phyloP scores from a whole-genome alignment of 2,113 vertebrate genomes.

The Colinus virginianus region DNA sequence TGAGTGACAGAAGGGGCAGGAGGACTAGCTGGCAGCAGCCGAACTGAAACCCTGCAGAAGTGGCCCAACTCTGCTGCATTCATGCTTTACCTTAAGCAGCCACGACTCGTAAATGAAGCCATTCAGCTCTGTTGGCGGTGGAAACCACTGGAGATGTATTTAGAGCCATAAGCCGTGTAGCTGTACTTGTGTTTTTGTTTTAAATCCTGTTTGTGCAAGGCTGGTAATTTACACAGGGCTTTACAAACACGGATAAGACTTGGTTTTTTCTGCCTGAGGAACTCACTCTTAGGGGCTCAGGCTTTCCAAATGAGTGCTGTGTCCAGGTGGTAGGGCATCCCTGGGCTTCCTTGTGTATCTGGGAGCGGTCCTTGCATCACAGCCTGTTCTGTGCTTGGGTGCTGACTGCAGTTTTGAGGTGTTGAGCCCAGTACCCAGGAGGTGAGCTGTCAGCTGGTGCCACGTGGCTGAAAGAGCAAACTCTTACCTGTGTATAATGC shows the following conservation, averaged over 20 bases:
- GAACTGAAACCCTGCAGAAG: neutral
- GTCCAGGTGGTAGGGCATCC: neutral
- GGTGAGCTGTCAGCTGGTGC: neutral
- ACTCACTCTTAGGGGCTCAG: neutral
- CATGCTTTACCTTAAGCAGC: neutral
- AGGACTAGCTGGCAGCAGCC: neutral
- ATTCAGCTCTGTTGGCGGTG: neutral
- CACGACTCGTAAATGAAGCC: neutral
- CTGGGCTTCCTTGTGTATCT: neutral
- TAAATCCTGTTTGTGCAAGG: conserved; percentile 27
- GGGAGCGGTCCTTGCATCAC: neutral
- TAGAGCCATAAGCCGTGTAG: neutral
- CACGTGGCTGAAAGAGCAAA: neutral
- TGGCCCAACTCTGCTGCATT: neutral
- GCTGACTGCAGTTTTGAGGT: neutral
- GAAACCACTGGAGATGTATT: conserved; percentile 6
- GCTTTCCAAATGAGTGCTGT: neutral
- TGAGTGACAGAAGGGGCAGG: neutral
- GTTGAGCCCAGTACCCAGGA: neutral
- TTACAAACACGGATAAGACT: conserved; percentile 4
- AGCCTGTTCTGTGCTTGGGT: neutral
- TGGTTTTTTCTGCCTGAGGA: neutral
- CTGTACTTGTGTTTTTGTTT: neutral
- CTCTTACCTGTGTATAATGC: neutral
- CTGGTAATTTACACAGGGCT: conserved; percentile 23